phyloP scores from a whole-genome alignment of 2,888 invertebrate species.

The Laothoe populi region DNA sequence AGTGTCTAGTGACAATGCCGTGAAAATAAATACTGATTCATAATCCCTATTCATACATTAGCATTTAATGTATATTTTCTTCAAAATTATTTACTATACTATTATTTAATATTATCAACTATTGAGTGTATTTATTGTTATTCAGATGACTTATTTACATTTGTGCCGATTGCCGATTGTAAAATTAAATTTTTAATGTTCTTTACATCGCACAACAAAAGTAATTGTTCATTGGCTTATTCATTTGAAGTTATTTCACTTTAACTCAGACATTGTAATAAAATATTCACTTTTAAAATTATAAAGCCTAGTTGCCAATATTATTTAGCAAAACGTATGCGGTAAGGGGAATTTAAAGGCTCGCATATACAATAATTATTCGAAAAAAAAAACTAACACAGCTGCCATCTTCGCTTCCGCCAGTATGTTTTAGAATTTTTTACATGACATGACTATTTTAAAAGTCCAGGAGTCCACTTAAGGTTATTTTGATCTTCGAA shows the following conservation, averaged over 20 bases:
- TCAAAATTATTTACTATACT: neutral
- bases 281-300: neutral
- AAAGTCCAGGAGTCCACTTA: too few relatives aligned
- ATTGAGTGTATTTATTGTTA: neutral
- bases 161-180: neutral
- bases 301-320: neutral
- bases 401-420: too few relatives aligned
- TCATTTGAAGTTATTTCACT: neutral
- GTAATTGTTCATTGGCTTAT: neutral
- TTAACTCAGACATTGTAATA: slow-evolving; percentile 8
- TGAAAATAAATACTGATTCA: neutral
- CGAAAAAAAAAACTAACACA: too few relatives aligned
- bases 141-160: neutral
- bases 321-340: neutral
- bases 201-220: slow-evolving; percentile 18
- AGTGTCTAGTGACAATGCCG: neutral
- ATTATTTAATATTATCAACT: neutral
- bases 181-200: neutral
- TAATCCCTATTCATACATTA: neutral
- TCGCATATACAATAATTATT: neutral
- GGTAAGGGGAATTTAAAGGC: neutral
- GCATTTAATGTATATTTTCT: too few relatives aligned
- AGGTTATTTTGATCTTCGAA: too few relatives aligned
- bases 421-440: too few relatives aligned
- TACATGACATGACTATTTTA: too few relatives aligned